A percentile compares a stretch with the other conserved stretches of the same genome.
These are phyloP conservation scores for Staurois parvus DNA, from an alignment of 2,797 vertebrate genomes.

Conservation along the genomic window DNA sequence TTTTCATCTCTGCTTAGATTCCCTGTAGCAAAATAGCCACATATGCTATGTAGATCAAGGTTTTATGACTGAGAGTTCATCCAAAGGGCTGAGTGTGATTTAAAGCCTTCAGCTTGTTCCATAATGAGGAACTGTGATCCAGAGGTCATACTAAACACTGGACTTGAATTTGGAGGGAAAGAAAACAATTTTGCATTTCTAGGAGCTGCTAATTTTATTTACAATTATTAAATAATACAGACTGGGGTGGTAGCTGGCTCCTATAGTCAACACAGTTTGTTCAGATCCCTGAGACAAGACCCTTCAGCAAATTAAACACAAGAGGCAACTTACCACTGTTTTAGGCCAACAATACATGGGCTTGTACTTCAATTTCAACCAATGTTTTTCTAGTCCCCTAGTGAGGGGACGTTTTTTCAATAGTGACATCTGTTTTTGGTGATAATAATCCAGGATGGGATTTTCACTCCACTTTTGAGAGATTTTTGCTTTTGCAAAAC, in stretches of 20 bases:
- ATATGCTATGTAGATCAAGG: constrained; percentile 31
- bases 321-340: too few relatives aligned
- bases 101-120: constrained; percentile 11
- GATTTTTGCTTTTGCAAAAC: too few relatives aligned
- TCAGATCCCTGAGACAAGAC: too few relatives aligned
- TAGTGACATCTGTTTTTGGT: too few relatives aligned
- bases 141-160: neutral
- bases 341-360: too few relatives aligned
- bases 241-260: too few relatives aligned
- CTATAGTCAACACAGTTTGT: neutral
- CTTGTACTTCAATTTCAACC: too few relatives aligned
- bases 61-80: constrained; percentile 37
- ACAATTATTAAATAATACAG: neutral
- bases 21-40: constrained; percentile 13
- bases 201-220: neutral
- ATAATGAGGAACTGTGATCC: constrained; percentile 15
- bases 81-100: constrained; percentile 20
- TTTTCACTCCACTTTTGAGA: too few relatives aligned
- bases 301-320: too few relatives aligned
- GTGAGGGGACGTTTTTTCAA: too few relatives aligned
- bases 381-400: too few relatives aligned
- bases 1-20: neutral
- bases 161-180: constrained; percentile 8
- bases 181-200: neutral
- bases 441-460: too few relatives aligned